Percentiles rank a stretch among this genome's conserved stretches.
Conservation (phyloP, 1,140 invertebrate species). For the Solenopsis invicta region DNA sequence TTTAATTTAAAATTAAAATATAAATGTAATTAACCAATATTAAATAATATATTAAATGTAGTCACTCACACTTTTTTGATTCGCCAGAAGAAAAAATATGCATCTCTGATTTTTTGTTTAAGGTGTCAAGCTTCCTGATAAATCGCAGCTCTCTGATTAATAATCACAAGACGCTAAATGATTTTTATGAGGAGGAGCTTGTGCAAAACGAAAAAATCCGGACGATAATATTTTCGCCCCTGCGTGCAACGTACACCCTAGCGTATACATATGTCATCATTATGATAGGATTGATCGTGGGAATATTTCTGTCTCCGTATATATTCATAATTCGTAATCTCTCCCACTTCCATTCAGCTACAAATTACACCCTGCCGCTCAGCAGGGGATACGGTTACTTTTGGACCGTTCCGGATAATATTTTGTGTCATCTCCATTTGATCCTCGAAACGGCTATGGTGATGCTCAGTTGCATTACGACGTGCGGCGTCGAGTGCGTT, state of each 20-base stretch:
- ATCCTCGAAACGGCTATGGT: background rate
- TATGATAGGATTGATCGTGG: no score
- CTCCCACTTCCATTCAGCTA: background rate
- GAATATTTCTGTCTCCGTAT: no score
- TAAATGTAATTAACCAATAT: no score
- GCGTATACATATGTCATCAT: background rate
- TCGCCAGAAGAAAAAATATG: background rate
- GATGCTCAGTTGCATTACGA: rapidly evolving
- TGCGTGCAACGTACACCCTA: background rate
- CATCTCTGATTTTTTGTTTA: background rate
- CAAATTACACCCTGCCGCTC: background rate
- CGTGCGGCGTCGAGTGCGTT: background rate
- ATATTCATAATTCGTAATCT: background rate
- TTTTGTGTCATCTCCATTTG: background rate
- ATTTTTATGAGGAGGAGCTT: background rate
- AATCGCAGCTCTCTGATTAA: background rate
- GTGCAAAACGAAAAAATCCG: background rate
- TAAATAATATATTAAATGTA: background rate
- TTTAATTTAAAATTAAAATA: background rate
- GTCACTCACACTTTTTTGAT: background rate
- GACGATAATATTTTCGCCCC: background rate
- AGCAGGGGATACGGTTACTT: background rate
- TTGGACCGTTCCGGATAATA: background rate
- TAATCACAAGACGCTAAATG: background rate
- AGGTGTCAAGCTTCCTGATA: background rate